Conservation (phyloP, 53 echinoderm and acorn worm genomes). For the Glandiceps talaboti region DNA sequence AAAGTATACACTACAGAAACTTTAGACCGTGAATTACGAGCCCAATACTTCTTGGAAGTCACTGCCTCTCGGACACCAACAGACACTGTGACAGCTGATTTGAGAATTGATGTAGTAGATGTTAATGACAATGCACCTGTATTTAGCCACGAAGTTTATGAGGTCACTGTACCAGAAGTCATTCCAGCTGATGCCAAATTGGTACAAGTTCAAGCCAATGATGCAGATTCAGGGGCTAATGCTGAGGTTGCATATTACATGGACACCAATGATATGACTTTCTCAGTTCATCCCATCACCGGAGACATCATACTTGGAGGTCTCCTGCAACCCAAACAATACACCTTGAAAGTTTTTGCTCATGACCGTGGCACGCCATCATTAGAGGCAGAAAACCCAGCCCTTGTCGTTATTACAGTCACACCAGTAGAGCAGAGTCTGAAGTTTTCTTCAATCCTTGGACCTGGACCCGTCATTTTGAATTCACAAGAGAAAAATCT, state of each 20-base stretch:
- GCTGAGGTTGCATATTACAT: conserved; percentile 36
- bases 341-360: not conserved
- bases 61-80: not conserved
- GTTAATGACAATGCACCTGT: conserved; percentile 84
- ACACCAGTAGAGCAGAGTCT: not conserved
- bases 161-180: conserved; percentile 59
- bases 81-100: conserved; percentile 7
- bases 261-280: not conserved
- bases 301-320: not conserved
- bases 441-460: not conserved
- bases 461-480: not conserved
- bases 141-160: conserved; percentile 54
- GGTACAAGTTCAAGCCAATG: conserved; percentile 50
- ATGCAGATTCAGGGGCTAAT: conserved; percentile 45
- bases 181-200: conserved; percentile 34
- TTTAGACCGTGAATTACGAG: not conserved
- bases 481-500: not conserved
- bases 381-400: not conserved
- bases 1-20: not conserved
- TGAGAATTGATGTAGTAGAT: conserved; percentile 51
- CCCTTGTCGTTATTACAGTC: not conserved
- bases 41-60: not conserved
- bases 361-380: not conserved
- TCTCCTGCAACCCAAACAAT: not conserved
- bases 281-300: not conserved